Base-by-base conservation (phyloP, 2,113 vertebrate species). In the Rutilus rutilus region DNA sequence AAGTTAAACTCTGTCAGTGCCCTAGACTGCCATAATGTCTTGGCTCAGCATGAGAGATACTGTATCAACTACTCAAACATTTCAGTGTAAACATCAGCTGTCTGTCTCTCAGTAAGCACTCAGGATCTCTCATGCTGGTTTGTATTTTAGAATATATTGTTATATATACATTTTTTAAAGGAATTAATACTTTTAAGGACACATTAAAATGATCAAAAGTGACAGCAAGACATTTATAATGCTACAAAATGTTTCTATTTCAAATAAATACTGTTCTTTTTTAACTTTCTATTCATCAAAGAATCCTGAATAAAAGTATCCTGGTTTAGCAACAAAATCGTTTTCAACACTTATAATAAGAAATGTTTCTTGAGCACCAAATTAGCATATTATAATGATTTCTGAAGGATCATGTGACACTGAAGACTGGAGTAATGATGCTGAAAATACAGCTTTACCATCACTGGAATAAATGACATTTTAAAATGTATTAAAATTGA, bases 61-160 rank as follows among this genome's bases (percentile, higher is more conserved):
- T 52, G 50, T 52, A 73, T 83, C 78, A 82, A 10, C 30, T 57
- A 39, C 10, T 52, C 79, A 67, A 77, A 86, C 85, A 76, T 60
- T 77, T 82, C 71, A 77, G 17, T 23, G 71, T 62, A 82, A 62
- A 65, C 25, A 76, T 76, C 54, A 86, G 50, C 69, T 76, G 59
- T 42, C 79, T 79, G 30, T 60, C 67, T 33, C 17, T 74, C 25
- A 75, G 25, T 33, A 27, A 75, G 19, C 39, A 30, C 39, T 67
- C 27, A 14, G 45, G 25, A 5, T 54, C 23, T 14, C 33, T 17
- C 1, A 14, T 12, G 21, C 30, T 39, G 77, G 8, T 19, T 27
- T 57, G 27, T 2, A 23, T 30, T 30, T 27, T 42, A 15, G 52
- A 59, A 60, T 19, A 54, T 77, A 17, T 75, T 1, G 2, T 9